Percentiles rank a stretch among this genome's conserved stretches.
phyloP scores from a whole-genome alignment of 2,888 invertebrate genomes.

The Xestia sexstrigata region DNA sequence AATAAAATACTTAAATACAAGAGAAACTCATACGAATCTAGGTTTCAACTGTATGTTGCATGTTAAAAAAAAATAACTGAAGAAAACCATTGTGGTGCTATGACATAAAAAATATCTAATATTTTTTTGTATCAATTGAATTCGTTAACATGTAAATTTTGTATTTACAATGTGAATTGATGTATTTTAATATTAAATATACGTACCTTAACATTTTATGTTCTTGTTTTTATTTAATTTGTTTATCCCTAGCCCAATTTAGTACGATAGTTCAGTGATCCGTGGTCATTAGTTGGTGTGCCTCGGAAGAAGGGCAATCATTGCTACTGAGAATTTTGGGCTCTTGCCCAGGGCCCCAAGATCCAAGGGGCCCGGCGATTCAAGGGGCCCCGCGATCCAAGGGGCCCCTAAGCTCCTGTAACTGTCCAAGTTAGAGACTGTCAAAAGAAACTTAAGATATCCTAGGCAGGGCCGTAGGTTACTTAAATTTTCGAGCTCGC shows the following conservation, averaged over 20 bases:
- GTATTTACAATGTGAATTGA: conserved; percentile 79
- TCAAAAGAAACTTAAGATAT: no score
- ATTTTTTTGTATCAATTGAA: conserved; percentile 71
- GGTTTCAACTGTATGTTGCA: background rate
- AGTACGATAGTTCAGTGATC: no score
- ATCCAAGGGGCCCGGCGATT: no score
- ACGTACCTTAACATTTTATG: conserved; percentile 81
- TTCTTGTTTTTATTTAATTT: conserved; percentile 57
- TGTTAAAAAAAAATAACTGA: conserved; percentile 33
- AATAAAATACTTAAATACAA: background rate
- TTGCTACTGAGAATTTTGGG: no score
- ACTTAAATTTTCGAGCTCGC: no score
- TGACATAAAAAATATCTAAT: conserved; percentile 72
- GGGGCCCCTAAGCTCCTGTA: no score
- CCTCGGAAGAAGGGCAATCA: no score
- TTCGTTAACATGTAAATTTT: conserved; percentile 72
- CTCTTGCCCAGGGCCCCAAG: no score
- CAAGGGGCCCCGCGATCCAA: no score
- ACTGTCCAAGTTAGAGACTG: no score
- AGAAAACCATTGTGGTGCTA: conserved; percentile 79
- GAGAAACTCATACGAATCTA: background rate
- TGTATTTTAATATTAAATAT: conserved; percentile 83
- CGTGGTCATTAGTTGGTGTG: no score
- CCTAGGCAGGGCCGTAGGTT: no score
- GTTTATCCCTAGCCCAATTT: background rate